Evolutionary conservation across 2,113 vertebrate genomes (phyloP).

Genomic region (Hirundichthys speculiger): DNA sequence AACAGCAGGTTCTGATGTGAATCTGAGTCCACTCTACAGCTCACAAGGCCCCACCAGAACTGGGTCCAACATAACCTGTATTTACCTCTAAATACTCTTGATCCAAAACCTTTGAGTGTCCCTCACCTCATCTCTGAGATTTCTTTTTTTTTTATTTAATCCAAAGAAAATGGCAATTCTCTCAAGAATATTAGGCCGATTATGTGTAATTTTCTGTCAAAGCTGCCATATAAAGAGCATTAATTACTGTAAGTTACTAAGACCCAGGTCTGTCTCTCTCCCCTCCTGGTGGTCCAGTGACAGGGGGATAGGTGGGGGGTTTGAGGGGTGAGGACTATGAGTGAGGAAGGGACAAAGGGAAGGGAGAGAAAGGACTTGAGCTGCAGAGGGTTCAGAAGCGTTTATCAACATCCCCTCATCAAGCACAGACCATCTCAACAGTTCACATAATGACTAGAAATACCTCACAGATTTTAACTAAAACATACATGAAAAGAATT

Average conservation of each 20-base stretch:
- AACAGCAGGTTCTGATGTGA: constrained; percentile 34
- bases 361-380: constrained; percentile 55
- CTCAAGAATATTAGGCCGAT: not conserved
- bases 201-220: not conserved
- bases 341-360: constrained; percentile 25
- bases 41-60: constrained; percentile 52
- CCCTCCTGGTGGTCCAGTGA: constrained; percentile 45
- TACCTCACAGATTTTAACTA: not conserved
- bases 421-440: constrained; percentile 32
- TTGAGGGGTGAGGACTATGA: constrained; percentile 24
- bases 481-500: constrained; percentile 4
- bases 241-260: not conserved
- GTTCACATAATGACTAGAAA: constrained; percentile 24
- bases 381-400: constrained; percentile 65
- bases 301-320: not conserved
- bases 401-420: constrained; percentile 37
- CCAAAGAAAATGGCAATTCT: not conserved
- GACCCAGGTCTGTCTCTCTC: constrained; percentile 62
- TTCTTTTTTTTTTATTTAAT: not conserved
- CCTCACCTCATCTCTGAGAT: not conserved
- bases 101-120: no score
- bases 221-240: not conserved
- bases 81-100: not conserved
- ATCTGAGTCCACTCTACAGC: constrained; percentile 57
- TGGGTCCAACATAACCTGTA: constrained; percentile 42